Evolutionary conservation across 1,140 invertebrate species (phyloP).

Genomic region (Caenorhabditis latens): DNA sequence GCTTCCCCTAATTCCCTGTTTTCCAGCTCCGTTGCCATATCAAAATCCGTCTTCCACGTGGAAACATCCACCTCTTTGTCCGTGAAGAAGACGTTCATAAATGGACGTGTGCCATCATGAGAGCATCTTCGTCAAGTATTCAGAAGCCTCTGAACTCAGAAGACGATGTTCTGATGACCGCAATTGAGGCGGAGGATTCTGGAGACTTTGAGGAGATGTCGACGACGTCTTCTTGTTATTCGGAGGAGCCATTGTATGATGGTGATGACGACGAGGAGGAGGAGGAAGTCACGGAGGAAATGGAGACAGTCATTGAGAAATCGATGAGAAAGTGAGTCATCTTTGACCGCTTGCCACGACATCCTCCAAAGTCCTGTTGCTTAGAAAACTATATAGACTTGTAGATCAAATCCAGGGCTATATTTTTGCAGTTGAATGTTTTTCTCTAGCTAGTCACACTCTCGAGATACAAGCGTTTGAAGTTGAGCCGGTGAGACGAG

Average conservation of each 20-base stretch:
- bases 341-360: background rate
- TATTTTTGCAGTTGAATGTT: no score
- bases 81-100: constrained; percentile 17
- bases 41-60: constrained; percentile 24
- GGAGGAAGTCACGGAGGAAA: background rate
- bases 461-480: no score
- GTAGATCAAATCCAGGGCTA: no score
- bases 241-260: background rate
- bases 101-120: constrained; percentile 42
- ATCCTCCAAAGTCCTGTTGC: no score
- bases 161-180: background rate
- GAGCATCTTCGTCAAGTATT: background rate
- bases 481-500: no score
- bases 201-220: background rate
- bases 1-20: no score
- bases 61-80: background rate
- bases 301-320: background rate
- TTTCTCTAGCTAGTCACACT: no score
- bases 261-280: background rate
- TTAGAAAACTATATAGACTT: no score
- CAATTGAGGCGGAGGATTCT: background rate
- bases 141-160: background rate
- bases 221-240: background rate
- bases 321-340: background rate
- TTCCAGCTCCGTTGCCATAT: constrained; percentile 30